A percentile compares a stretch with the other conserved stretches of the same genome.
Conservation (phyloP, 2,888 invertebrate species). For the Anticlea derivata region DNA sequence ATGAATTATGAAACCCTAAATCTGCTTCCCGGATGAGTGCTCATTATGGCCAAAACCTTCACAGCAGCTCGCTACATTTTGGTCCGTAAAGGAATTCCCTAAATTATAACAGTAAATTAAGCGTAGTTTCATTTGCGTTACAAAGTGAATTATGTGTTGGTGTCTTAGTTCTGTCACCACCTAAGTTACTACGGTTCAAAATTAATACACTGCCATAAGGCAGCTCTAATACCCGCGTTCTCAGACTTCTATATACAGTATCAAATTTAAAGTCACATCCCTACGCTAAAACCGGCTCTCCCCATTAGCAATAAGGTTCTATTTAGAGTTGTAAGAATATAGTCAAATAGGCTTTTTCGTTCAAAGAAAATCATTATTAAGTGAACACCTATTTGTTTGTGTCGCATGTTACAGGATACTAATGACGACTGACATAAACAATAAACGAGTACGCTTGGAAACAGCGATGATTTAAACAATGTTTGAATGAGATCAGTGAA, state of each 20-base stretch:
- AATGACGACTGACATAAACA: conserved; percentile 77
- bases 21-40: conserved; percentile 15
- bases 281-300: conserved; percentile 45
- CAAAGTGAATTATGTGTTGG: conserved; percentile 81
- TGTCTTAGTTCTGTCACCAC: conserved; percentile 84
- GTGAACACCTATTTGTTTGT: conserved; percentile 81
- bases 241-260: conserved; percentile 73
- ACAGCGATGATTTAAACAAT: conserved; percentile 18
- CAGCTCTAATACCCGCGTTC: conserved; percentile 74
- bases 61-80: conserved; percentile 36
- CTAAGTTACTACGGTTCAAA: conserved; percentile 83
- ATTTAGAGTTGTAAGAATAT: conserved; percentile 5
- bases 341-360: conserved; percentile 54
- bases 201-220: conserved; percentile 84
- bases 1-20: too few relatives aligned
- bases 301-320: conserved; percentile 33
- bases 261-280: conserved; percentile 66
- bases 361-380: conserved; percentile 72
- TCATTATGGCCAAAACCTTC: conserved; percentile 21
- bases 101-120: conserved; percentile 83
- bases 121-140: conserved; percentile 82
- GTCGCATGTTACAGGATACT: conserved; percentile 78
- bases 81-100: conserved; percentile 76
- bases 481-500: conserved; percentile 8
- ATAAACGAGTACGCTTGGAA: conserved; percentile 40